Conservation (phyloP, 2,888 invertebrate genomes). For the Idaea biselata region DNA sequence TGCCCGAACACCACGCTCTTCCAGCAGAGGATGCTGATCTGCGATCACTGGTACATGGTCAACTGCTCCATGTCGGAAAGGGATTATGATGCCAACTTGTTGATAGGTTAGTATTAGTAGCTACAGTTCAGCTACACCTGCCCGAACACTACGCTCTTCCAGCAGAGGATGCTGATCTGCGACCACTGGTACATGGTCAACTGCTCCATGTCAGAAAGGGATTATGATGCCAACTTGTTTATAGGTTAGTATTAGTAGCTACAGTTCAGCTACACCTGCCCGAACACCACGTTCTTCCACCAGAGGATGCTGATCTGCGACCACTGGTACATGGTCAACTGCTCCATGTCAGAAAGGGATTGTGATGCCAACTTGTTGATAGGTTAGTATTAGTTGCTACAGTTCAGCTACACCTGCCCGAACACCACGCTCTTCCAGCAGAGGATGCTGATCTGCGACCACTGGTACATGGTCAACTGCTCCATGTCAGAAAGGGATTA, state of each 20-base stretch:
- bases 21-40: slow-evolving; percentile 90
- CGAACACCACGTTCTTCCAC: slow-evolving; percentile 89
- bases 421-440: slow-evolving; percentile 90
- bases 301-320: slow-evolving; percentile 90
- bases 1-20: slow-evolving; percentile 90
- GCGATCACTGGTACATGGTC: slow-evolving; percentile 92
- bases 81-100: slow-evolving; percentile 85
- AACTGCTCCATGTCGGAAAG: slow-evolving; percentile 86
- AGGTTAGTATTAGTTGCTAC: slow-evolving; percentile 71
- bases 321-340: slow-evolving; percentile 92
- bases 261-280: slow-evolving; percentile 89
- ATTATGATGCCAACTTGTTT: slow-evolving; percentile 85
- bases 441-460: slow-evolving; percentile 89
- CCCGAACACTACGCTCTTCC: slow-evolving; percentile 89
- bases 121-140: slow-evolving; percentile 87
- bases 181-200: slow-evolving; percentile 93
- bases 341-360: slow-evolving; percentile 84
- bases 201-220: slow-evolving; percentile 84
- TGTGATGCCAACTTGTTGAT: slow-evolving; percentile 87
- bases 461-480: slow-evolving; percentile 92
- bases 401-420: slow-evolving; percentile 89
- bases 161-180: slow-evolving; percentile 89
- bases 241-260: slow-evolving; percentile 78
- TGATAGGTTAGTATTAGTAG: slow-evolving; percentile 81
- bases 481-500: slow-evolving; percentile 85